Conservation (phyloP, 2,113 vertebrate species). For the Nestor notabilis region DNA sequence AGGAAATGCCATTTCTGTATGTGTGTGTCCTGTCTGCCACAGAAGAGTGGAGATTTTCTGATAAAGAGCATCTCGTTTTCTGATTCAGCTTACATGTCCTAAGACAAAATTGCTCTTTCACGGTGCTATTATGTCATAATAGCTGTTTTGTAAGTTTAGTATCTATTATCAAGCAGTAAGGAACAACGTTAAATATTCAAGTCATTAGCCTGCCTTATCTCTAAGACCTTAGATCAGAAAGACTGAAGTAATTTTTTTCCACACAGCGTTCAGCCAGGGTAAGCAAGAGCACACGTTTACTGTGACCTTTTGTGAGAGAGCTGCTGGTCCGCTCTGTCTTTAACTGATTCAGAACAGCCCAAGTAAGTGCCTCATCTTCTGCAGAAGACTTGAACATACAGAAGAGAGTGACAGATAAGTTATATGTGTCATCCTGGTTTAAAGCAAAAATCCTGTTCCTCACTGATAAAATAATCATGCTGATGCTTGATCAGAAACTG, state of each 20-base stretch:
- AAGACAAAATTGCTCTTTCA: not conserved
- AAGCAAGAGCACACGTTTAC: rapidly evolving
- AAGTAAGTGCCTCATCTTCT: not conserved
- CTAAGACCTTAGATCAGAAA: not conserved
- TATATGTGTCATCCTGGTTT: not conserved
- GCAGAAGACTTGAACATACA: rapidly evolving
- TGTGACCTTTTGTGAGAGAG: not conserved
- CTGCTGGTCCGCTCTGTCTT: not conserved
- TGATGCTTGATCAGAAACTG: not conserved
- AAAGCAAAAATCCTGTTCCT: not conserved
- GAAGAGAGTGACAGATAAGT: rapidly evolving
- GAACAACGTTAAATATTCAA: not conserved
- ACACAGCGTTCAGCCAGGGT: not conserved
- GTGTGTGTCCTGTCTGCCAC: not conserved
- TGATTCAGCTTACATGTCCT: not conserved
- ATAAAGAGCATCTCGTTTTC: not conserved
- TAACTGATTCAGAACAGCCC: rapidly evolving
- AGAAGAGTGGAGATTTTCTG: not conserved
- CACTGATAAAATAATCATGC: not conserved
- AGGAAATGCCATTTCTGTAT: not conserved
- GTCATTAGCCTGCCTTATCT: not conserved
- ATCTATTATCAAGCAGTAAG: rapidly evolving
- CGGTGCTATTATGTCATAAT: not conserved
- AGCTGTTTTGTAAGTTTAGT: not conserved
- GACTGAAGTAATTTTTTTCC: not conserved